Base-by-base conservation (phyloP, 2,888 invertebrate species). In the Mesorhabditis spiculigera region DNA sequence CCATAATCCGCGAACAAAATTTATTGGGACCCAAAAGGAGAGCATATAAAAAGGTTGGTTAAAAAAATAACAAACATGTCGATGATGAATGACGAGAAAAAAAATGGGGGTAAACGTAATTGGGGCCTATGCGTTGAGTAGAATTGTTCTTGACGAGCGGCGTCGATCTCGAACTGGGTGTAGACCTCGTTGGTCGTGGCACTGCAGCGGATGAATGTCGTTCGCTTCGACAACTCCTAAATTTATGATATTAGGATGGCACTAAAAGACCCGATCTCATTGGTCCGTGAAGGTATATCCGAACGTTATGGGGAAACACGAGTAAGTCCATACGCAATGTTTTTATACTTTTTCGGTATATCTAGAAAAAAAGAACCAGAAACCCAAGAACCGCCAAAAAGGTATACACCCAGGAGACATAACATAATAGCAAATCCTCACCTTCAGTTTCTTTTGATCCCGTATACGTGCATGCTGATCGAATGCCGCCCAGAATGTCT, bases 391-490 rank as follows among this genome's bases (percentile, higher is more conserved):
- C n/a, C n/a, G n/a, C 58, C 3, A 50, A 13, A 13, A 50, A 10
- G n/a, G 58, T 50, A 28, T 50, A 50, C n/a, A 50, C 58, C 58
- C 10, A 50, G 58, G 2, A 13, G 8, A 13, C 8, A n/a, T 13
- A 63, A 28, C 10, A 10, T n/a, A 8, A 63, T 41, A 13, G 41
- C 58, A 13, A 50, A n/a, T n/a, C 13, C 65, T 42, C 61, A 72
- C 80, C 73, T 83, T 82, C 63, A 95, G 89, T 81, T 91, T 90
- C 4, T 90, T n/a, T 89, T 0, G 94, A 93, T 0, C 95, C 95
- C 0, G 93, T 93, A 86, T 95, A 95, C 0, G 94, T 94, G 86
- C 95, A 95, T 0, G 94, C 92, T 0, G 93, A 94, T 6, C 94
- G 90, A 8, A 95, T 88, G 0, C 94, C 94, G 0, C 94, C 94